These are phyloP conservation scores for Phorcus lineatus DNA, from an alignment of 2,888 invertebrate genomes.

Conservation along the genomic window DNA sequence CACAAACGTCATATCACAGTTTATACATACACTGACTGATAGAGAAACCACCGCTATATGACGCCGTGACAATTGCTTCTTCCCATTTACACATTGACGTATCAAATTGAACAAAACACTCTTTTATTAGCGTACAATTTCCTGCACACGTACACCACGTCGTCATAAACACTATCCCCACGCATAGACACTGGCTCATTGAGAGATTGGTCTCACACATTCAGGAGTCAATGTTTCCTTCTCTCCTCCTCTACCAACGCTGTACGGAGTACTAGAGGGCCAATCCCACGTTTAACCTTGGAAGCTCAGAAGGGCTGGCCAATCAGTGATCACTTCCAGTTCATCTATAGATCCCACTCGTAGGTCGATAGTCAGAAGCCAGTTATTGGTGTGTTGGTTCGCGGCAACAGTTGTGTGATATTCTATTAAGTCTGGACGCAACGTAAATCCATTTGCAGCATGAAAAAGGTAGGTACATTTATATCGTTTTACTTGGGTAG, in stretches of 20 bases:
- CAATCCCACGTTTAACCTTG: too few relatives aligned
- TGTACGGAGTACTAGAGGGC: too few relatives aligned
- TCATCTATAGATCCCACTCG: neutral
- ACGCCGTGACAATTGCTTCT: too few relatives aligned
- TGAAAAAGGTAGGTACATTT: neutral
- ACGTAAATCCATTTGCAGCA: neutral
- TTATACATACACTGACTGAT: too few relatives aligned
- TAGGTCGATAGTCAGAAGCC: neutral
- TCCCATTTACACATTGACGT: too few relatives aligned
- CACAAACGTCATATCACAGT: too few relatives aligned
- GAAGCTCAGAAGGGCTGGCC: neutral
- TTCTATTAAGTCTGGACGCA: neutral
- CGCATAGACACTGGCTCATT: neutral
- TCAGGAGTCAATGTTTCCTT: too few relatives aligned
- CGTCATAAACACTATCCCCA: neutral
- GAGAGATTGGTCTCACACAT: too few relatives aligned
- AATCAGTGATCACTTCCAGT: neutral
- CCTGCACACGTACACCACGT: neutral
- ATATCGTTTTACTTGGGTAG: neutral
- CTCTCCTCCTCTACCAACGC: too few relatives aligned
- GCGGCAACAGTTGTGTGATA: neutral
- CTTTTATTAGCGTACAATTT: neutral
- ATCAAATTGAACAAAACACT: too few relatives aligned
- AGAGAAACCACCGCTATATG: too few relatives aligned
- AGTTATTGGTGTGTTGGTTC: neutral